Evolutionary conservation across 1,140 invertebrate genomes (phyloP), one percentile per base, ranked within the genome.

Genomic region (Lepidurus packardi): DNA sequence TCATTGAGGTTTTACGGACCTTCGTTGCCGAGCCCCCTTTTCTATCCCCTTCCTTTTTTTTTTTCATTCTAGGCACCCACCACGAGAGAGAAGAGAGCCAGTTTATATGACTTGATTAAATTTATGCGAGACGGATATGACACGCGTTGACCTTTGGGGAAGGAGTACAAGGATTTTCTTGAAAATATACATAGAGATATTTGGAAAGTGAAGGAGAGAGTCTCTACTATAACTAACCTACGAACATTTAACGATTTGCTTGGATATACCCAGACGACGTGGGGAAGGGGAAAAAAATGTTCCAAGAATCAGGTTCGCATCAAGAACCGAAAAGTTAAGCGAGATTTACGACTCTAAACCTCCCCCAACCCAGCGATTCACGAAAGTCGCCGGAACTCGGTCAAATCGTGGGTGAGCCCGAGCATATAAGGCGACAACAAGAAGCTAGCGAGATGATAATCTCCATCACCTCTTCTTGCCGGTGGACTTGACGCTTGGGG

Each of bases 61-160:
- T 16, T 16, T 7, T 65, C 0, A n/a, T n/a, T 65, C 16, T 65
- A 16, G 13, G 21, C 6, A 13, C 16, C 8, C 6, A 65, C 21
- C 53, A 16, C 45, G 45, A 47, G 53, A 65, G 53, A 65, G 53
- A 65, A 21, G 21, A 16, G 13, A 65, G 53, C 53, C 53, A 16
- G 53, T 65, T 65, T 65, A 16, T 65, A 65, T 16, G 53, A 65
- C n/a, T 65, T 65, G 53, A 65, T 65, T 65, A 65, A 65, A 65
- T 65, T 65, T 65, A 65, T 65, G 53, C 53, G 53, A 65, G 53
- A 65, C 53, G 53, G 53, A 65, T 65, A 65, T 65, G 53, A 65
- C 53, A 65, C 53, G 53, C 53, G 53, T 21, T 65, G 53, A 65
- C 53, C 53, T 65, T 65, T 65, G 16, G 53, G 53, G 13, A 65